Evolutionary conservation across 64 coral and sea anemone species (phyloP).

Genomic region (Porites australiensis): DNA sequence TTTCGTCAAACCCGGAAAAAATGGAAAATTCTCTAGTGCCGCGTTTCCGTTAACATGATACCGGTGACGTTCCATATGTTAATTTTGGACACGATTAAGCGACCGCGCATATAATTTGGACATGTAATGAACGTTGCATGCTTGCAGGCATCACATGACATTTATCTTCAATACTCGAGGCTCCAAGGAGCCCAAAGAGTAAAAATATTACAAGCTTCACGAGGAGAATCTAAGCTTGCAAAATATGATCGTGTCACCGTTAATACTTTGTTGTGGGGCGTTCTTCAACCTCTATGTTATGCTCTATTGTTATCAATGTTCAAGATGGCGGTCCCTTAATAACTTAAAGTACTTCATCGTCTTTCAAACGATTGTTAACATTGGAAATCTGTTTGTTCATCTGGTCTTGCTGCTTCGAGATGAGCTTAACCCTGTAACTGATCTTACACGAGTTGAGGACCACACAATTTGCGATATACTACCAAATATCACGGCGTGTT

Average conservation of each 20-base stretch:
- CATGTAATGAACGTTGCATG: no score
- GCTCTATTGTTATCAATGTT: constrained; percentile 15
- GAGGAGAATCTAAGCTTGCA: background rate
- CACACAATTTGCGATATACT: constrained; percentile 26
- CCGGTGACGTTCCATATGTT: no score
- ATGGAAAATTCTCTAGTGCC: no score
- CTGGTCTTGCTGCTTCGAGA: constrained; percentile 26
- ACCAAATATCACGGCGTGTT: constrained; percentile 31
- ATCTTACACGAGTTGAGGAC: background rate
- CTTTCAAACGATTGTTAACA: constrained; percentile 27
- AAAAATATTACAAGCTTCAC: background rate
- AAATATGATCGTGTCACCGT: constrained; percentile 11
- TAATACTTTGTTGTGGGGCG: background rate
- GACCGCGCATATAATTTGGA: no score
- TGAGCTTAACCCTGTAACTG: background rate
- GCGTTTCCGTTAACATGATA: no score
- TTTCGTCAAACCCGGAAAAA: no score
- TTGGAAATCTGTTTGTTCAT: constrained; percentile 15
- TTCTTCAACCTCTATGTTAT: constrained; percentile 34
- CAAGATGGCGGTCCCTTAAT: constrained; percentile 28
- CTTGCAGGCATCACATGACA: no score
- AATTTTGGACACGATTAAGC: no score
- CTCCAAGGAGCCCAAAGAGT: no score
- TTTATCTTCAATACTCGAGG: no score
- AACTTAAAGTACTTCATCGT: constrained; percentile 35